Percentiles rank a stretch among this genome's conserved stretches.
Evolutionary conservation across 2,113 vertebrate genomes (phyloP).

Genomic region (Illadopsis cleaveri): DNA sequence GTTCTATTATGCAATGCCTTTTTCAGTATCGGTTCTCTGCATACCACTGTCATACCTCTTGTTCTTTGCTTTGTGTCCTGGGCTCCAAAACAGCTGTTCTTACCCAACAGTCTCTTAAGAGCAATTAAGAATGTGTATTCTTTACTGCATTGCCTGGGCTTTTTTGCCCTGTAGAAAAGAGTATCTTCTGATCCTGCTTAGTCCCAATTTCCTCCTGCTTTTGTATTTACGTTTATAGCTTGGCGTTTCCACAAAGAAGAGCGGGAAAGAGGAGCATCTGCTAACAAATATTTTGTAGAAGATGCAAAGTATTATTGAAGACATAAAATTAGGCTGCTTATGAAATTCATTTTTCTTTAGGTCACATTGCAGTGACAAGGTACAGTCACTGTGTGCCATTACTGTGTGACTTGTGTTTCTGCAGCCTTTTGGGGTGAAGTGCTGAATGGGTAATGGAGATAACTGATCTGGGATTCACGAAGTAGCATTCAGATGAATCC

Average conservation of each 20-base stretch:
- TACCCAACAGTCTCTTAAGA: not conserved
- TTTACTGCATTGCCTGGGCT: slow-evolving; percentile 22
- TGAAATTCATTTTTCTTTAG: not conserved
- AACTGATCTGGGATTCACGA: not conserved
- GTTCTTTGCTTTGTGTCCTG: not conserved
- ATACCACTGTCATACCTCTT: not conserved
- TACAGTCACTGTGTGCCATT: rapidly evolving
- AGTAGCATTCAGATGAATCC: not conserved
- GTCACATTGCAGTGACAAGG: not conserved
- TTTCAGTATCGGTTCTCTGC: not conserved
- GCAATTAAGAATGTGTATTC: slow-evolving; percentile 20
- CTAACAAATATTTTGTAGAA: not conserved
- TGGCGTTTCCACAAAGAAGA: not conserved
- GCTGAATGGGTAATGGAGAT: not conserved
- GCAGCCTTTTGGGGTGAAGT: not conserved
- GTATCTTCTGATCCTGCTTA: not conserved
- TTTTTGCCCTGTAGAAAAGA: not conserved
- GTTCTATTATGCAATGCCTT: not conserved
- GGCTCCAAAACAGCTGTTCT: not conserved
- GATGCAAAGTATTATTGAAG: not conserved
- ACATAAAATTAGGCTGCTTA: not conserved
- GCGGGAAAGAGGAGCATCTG: rapidly evolving
- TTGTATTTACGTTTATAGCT: not conserved
- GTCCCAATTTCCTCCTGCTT: not conserved
- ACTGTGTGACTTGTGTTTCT: not conserved